Conservation (phyloP, 2,797 vertebrate genomes). For the Jordanella pulchra region DNA sequence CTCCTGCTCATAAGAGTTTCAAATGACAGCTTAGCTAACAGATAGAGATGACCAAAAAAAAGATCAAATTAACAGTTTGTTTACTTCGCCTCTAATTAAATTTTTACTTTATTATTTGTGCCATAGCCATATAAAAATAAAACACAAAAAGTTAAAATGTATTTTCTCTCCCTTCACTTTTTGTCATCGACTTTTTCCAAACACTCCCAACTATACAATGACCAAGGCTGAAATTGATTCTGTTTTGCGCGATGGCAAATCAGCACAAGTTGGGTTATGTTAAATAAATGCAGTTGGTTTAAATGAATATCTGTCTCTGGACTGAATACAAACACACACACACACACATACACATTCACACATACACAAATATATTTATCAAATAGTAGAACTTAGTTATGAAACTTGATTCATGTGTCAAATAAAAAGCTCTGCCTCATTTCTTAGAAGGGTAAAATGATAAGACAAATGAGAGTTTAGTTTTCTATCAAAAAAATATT, state of each 20-base stretch:
- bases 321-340: constrained; percentile 23
- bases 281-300: constrained; percentile 21
- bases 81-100: constrained; percentile 24
- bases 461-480: neutral
- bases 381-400: neutral
- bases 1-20: constrained; percentile 13
- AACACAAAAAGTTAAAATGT: constrained; percentile 17
- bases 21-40: neutral
- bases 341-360: too few species aligned
- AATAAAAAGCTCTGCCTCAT: neutral
- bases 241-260: constrained; percentile 45
- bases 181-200: constrained; percentile 18
- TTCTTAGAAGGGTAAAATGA: neutral
- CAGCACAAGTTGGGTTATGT: constrained; percentile 20
- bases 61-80: constrained; percentile 6
- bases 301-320: constrained; percentile 44
- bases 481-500: neutral
- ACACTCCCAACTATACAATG: constrained; percentile 39
- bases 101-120: neutral
- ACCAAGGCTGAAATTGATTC: constrained; percentile 43
- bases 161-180: neutral
- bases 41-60: constrained; percentile 9
- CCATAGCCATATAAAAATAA: neutral
- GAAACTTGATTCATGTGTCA: neutral
- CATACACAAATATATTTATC: too few species aligned